A percentile compares a stretch with the other conserved stretches of the same genome.
phyloP scores from a whole-genome alignment of 2,797 vertebrate species.

The Eupleurogrammus muticus region DNA sequence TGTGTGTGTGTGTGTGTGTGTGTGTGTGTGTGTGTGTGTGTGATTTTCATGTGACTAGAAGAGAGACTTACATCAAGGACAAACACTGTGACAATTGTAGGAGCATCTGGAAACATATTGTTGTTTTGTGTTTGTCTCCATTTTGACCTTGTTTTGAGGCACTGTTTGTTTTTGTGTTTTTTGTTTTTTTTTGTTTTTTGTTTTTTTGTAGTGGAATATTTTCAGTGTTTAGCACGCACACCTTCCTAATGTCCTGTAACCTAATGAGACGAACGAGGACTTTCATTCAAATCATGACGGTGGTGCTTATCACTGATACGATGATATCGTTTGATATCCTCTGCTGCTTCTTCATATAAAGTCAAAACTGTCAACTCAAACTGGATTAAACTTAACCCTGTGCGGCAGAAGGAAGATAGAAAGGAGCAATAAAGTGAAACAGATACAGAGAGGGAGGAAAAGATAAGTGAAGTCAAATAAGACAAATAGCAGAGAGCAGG shows the following conservation, averaged over 20 bases:
- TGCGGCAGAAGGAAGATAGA: not conserved
- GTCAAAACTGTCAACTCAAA: not conserved
- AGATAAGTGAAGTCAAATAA: constrained; percentile 4
- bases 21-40: constrained; percentile 16
- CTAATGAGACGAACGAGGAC: not conserved
- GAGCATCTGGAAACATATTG: constrained; percentile 46
- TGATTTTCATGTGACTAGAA: too few species aligned
- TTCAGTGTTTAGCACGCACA: constrained; percentile 36
- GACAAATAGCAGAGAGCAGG: not conserved
- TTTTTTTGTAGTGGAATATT: constrained; percentile 23
- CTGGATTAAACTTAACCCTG: not conserved
- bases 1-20: constrained; percentile 17
- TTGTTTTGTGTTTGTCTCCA: constrained; percentile 62
- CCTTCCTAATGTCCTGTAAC: not conserved
- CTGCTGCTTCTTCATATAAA: not conserved
- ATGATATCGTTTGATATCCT: not conserved
- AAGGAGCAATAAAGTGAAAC: not conserved
- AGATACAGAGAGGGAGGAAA: not conserved
- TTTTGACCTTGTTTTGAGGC: constrained; percentile 73
- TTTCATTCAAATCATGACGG: not conserved
- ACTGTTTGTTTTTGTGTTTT: too few species aligned
- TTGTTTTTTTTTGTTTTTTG: constrained; percentile 57
- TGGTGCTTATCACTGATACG: not conserved
- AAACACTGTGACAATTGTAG: constrained; percentile 49
- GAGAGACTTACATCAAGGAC: constrained; percentile 60